phyloP scores from a whole-genome alignment of 2,113 vertebrate genomes.

The Diphyllodes magnificus region DNA sequence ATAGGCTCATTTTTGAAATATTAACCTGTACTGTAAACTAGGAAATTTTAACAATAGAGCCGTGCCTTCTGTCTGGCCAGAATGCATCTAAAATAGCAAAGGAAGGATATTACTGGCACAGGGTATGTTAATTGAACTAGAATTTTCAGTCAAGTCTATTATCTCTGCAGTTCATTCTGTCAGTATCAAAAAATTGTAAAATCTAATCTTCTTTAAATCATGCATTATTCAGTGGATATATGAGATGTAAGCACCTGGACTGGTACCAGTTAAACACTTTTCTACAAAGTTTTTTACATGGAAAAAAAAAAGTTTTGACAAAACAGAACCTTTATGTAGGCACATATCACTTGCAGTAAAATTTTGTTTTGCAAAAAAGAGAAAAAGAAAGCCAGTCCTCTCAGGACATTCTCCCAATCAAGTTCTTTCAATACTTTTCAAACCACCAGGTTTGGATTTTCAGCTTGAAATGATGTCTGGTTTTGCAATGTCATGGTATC shows the following conservation, averaged over 20 bases:
- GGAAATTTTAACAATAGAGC: neutral
- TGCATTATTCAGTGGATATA: neutral
- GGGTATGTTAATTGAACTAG: neutral
- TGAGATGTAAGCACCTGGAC: neutral
- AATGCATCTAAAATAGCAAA: neutral
- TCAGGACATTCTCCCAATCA: neutral
- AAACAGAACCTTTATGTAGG: neutral
- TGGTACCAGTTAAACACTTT: neutral
- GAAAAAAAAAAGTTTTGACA: neutral
- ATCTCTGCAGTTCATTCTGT: neutral
- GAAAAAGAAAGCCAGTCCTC: neutral
- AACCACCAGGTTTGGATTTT: neutral
- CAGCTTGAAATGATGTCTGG: neutral
- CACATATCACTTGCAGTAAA: neutral
- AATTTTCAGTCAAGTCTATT: neutral
- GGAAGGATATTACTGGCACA: neutral
- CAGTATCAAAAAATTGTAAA: neutral
- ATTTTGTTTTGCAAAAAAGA: neutral
- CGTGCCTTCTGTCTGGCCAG: neutral
- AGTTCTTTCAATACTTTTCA: neutral
- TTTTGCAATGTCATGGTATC: neutral
- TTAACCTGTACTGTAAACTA: neutral
- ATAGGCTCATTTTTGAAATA: neutral
- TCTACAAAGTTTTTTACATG: neutral
- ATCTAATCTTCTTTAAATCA: neutral